Percentiles rank a stretch among this genome's conserved stretches.
These are phyloP conservation scores for Spisula solida DNA, from an alignment of 2,888 invertebrate genomes.

Conservation along the genomic window DNA sequence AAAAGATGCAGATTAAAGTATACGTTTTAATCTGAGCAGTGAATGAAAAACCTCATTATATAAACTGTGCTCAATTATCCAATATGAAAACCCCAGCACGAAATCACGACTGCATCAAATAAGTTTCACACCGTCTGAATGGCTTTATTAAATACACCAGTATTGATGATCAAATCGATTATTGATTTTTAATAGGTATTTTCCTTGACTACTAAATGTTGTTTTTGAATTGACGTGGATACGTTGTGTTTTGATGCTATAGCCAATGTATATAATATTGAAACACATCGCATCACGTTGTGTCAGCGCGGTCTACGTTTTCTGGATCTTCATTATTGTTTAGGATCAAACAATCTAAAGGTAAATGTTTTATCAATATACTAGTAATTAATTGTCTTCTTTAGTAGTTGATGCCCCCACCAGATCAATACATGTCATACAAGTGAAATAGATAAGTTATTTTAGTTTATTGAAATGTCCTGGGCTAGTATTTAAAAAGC, in stretches of 20 bases:
- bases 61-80: neutral
- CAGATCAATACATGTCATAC: no score
- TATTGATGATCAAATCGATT: neutral
- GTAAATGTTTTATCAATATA: neutral
- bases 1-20: no score
- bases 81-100: neutral
- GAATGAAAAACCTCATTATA: neutral
- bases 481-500: no score
- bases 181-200: conserved; percentile 5
- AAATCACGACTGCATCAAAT: neutral
- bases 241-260: neutral
- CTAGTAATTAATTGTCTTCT: no score
- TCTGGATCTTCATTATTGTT: neutral
- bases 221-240: neutral
- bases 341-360: neutral
- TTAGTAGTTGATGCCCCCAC: no score
- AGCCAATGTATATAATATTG: no score
- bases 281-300: no score
- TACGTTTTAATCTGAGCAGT: neutral
- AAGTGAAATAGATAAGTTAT: no score
- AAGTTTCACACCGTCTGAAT: neutral
- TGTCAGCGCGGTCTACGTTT: neutral
- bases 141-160: neutral
- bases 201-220: conserved; percentile 7
- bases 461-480: no score